Evolutionary conservation across 2,888 invertebrate species (phyloP).

Genomic region (Ceratothoa steindachneri): DNA sequence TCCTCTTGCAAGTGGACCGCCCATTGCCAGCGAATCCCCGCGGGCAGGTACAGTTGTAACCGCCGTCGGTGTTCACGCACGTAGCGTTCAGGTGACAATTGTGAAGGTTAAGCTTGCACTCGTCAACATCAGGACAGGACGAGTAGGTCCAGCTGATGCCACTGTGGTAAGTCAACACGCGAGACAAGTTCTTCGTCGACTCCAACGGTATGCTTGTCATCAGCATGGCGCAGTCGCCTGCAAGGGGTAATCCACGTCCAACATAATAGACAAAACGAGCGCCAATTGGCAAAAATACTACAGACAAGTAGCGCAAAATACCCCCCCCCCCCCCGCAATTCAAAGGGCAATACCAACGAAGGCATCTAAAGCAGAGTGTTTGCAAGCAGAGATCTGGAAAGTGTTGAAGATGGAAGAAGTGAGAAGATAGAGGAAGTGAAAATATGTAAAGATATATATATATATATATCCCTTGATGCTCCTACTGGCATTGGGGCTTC

Average conservation of each 20-base stretch:
- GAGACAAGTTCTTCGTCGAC: slow-evolving; percentile 56
- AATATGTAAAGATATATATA: no score
- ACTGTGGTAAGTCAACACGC: not conserved
- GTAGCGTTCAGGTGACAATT: slow-evolving; percentile 87
- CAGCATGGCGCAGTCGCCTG: slow-evolving; percentile 56
- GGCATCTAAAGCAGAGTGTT: no score
- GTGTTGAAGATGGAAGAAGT: no score
- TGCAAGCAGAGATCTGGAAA: no score
- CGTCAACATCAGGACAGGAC: slow-evolving; percentile 88
- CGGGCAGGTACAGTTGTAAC: slow-evolving; percentile 83
- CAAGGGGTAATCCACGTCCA: no score
- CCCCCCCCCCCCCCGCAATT: no score
- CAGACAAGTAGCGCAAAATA: no score
- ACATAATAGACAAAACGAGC: not conserved
- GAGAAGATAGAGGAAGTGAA: no score
- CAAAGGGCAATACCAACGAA: no score
- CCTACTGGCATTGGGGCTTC: no score
- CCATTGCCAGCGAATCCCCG: slow-evolving; percentile 85
- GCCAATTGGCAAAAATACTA: no score
- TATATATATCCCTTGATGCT: no score
- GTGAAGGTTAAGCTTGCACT: slow-evolving; percentile 79
- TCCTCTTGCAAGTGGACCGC: slow-evolving; percentile 71
- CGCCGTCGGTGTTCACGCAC: slow-evolving; percentile 86
- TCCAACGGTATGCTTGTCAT: slow-evolving; percentile 55
- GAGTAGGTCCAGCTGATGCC: slow-evolving; percentile 77